Base-by-base conservation (phyloP, 2,113 vertebrate genomes). In the western clawed frog (Xenopus tropicalis) region DNA sequence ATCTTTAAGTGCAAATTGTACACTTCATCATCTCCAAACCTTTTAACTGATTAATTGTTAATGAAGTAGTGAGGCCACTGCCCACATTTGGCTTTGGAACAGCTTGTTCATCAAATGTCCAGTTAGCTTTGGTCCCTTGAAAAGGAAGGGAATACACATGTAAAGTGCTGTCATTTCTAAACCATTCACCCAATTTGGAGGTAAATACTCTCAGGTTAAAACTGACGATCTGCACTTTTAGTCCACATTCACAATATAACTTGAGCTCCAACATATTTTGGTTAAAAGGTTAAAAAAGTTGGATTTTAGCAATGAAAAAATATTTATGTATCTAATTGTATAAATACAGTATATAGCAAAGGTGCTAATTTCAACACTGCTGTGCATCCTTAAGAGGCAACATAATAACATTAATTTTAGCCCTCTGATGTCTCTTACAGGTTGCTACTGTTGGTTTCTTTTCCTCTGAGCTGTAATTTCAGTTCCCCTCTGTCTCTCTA, bases 401-500 rank as follows among this genome's bases (percentile, higher is more conserved):
- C 6, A 29, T 9, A 37, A 37, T 37, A 48, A 48, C 46, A 48
- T 14, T 48, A 4, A 48, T 48, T 13, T 14, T 48, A 17, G 46
- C 11, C 14, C 13, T 48, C 46, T 48, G 14, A 48, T 14, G 12
- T 48, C 46, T 48, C 16, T 48, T 10, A 14, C 1, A 3, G 16
- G 4, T 17, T 37, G 29, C 29, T 37, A 37, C 6, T 37, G 29
- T 10, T 48, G 46, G 46, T 48, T 48, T 48, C 46, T 14, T 54
- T 54, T 54, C n/a, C 9, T 1, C 17, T 46, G 24, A 20, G 51
- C 11, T 58, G 29, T 17, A 62, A 24, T 75, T 76, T 76, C 73
- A 76, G 58, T 76, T 69, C 73, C 66, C 12, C 37, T 57, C 19
- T 25, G 29, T 29, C 57, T 66, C 62, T 46, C 20, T 21, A 25